Percentiles rank a stretch among this genome's conserved stretches.
phyloP scores from a whole-genome alignment of 2,888 invertebrate genomes.

The Apodemia zela region DNA sequence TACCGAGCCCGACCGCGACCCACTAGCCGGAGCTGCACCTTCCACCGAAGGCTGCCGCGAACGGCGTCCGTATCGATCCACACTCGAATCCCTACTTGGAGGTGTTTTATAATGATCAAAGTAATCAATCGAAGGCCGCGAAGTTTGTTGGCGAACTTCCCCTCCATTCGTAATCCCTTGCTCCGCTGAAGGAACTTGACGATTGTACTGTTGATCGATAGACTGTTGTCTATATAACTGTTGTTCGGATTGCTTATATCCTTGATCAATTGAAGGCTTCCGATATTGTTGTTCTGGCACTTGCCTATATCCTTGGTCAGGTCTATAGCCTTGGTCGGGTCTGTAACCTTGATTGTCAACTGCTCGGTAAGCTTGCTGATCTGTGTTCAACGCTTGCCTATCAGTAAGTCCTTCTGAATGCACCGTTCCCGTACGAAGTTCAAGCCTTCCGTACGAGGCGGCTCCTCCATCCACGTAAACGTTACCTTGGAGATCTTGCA shows the following conservation, averaged over 20 bases:
- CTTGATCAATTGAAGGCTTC: conserved; percentile 47
- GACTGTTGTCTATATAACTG: conserved; percentile 47
- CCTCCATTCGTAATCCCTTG: conserved; percentile 58
- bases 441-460: conserved; percentile 53
- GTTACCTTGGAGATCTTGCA: conserved; percentile 51
- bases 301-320: conserved; percentile 73
- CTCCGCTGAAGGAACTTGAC: conserved; percentile 64
- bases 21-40: conserved; percentile 74
- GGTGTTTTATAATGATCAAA: conserved; percentile 97
- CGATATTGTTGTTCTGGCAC: conserved; percentile 55
- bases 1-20: conserved; percentile 86
- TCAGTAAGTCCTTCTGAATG: conserved; percentile 59
- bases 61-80: conserved; percentile 89
- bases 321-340: conserved; percentile 39
- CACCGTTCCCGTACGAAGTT: conserved; percentile 62
- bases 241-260: conserved; percentile 50
- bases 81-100: conserved; percentile 92
- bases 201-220: conserved; percentile 58
- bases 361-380: conserved; percentile 49
- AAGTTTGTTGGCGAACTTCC: conserved; percentile 61
- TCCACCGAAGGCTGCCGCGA: conserved; percentile 91
- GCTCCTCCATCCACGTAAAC: conserved; percentile 50
- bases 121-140: conserved; percentile 88
- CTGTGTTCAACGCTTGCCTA: conserved; percentile 45
- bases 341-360: conserved; percentile 54